These are phyloP conservation scores for Dendrolimus houi DNA, from an alignment of 2,888 invertebrate species.

Conservation along the genomic window DNA sequence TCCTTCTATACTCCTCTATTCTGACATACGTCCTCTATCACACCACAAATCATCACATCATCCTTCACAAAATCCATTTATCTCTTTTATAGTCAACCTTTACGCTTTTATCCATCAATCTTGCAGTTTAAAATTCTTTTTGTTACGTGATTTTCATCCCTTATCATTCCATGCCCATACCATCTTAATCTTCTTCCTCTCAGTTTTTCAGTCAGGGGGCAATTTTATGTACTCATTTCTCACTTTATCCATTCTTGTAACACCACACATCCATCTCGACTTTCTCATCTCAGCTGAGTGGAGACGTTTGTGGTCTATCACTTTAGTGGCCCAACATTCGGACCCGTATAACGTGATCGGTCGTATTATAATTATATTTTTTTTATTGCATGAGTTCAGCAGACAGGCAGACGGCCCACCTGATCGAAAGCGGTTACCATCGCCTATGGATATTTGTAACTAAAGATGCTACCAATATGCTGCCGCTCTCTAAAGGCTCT, in stretches of 20 bases:
- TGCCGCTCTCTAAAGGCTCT: too few relatives aligned
- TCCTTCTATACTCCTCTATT: not conserved
- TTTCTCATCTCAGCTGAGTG: not conserved
- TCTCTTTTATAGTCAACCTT: not conserved
- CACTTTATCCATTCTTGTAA: not conserved
- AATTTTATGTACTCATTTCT: not conserved
- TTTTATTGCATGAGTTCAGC: too few relatives aligned
- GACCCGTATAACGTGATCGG: too few relatives aligned
- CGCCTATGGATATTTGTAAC: too few relatives aligned
- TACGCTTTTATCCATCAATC: not conserved
- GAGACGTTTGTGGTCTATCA: not conserved
- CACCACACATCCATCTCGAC: not conserved
- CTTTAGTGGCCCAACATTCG: too few relatives aligned
- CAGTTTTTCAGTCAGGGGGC: not conserved
- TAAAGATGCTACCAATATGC: too few relatives aligned
- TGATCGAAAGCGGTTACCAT: too few relatives aligned
- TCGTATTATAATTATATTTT: too few relatives aligned
- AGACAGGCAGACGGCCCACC: too few relatives aligned
- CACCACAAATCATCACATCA: not conserved
- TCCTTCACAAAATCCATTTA: too few relatives aligned
- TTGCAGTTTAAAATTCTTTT: not conserved
- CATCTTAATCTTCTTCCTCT: not conserved
- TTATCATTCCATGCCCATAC: not conserved
- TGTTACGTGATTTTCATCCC: not conserved
- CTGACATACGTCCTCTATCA: not conserved